Conservation (phyloP, 64 coral and sea anemone genomes). For the Platygyra sinensis region DNA sequence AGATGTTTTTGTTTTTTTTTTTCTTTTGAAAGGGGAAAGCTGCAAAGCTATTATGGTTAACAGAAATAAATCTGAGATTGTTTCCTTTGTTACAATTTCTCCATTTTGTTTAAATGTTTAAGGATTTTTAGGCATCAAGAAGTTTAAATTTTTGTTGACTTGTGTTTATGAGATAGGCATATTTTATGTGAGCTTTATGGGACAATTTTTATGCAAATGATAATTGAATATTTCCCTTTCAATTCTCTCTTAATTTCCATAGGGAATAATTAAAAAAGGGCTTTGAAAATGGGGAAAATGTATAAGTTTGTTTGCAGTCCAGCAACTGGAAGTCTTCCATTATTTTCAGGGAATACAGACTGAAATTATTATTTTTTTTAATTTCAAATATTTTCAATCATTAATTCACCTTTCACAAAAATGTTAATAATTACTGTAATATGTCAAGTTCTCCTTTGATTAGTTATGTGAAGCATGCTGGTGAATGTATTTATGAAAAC, state of each 20-base stretch:
- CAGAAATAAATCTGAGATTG: neutral
- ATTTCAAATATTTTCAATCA: neutral
- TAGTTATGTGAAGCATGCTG: neutral
- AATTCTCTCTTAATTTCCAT: neutral
- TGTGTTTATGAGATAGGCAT: neutral
- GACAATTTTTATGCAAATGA: neutral
- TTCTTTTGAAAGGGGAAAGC: neutral
- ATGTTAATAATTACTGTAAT: neutral
- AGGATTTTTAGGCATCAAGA: neutral
- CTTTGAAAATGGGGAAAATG: neutral
- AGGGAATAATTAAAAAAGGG: neutral
- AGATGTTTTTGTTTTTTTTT: constrained; percentile 33
- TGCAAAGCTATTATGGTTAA: neutral
- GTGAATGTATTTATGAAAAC: neutral
- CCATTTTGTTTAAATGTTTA: neutral
- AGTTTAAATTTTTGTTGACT: neutral
- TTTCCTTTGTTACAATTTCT: neutral
- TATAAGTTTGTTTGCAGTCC: neutral
- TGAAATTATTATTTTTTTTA: neutral
- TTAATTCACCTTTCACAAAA: neutral
- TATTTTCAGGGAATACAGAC: neutral
- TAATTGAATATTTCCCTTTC: neutral
- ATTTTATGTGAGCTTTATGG: constrained; percentile 1
- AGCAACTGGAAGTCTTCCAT: neutral
- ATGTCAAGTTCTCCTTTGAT: neutral